Evolutionary conservation across 2,888 invertebrate species (phyloP).

Genomic region (Nebria salina): DNA sequence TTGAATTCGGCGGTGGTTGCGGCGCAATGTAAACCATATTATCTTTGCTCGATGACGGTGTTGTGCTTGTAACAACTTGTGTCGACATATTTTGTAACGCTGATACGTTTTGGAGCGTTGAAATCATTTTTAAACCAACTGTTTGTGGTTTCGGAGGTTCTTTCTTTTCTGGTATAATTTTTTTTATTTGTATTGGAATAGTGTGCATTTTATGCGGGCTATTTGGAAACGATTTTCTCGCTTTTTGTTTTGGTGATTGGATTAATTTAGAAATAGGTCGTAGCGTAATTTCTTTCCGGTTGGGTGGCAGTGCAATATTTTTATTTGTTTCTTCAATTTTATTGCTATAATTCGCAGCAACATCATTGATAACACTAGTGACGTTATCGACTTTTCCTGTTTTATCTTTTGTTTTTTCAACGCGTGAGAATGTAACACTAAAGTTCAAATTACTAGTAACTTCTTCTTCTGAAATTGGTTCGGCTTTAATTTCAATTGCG

Average conservation of each 20-base stretch:
- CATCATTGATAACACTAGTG: slow-evolving; percentile 50
- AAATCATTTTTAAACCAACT: slow-evolving; percentile 47
- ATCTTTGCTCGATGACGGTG: slow-evolving; percentile 44
- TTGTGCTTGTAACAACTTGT: slow-evolving; percentile 25
- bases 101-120: slow-evolving; percentile 36
- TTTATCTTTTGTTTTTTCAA: slow-evolving; percentile 50
- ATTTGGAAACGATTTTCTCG: slow-evolving; percentile 57
- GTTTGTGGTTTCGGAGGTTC: slow-evolving; percentile 19
- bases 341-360: slow-evolving; percentile 50
- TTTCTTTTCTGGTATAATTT: slow-evolving; percentile 42
- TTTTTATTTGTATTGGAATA: slow-evolving; percentile 32
- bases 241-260: slow-evolving; percentile 54
- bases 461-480: slow-evolving; percentile 56
- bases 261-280: slow-evolving; percentile 41
- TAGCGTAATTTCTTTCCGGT: slow-evolving; percentile 40
- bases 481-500: slow-evolving; percentile 56
- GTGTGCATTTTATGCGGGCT: slow-evolving; percentile 41
- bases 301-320: slow-evolving; percentile 8
- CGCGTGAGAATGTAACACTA: slow-evolving; percentile 54
- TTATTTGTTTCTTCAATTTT: slow-evolving; percentile 49
- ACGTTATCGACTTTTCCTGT: slow-evolving; percentile 51
- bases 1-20: slow-evolving; percentile 53
- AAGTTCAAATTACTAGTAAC: slow-evolving; percentile 54
- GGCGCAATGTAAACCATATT: slow-evolving; percentile 50
- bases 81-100: slow-evolving; percentile 28